Evolutionary conservation across 2,113 vertebrate genomes (phyloP).

Genomic region (Paramormyrops kingsleyae): DNA sequence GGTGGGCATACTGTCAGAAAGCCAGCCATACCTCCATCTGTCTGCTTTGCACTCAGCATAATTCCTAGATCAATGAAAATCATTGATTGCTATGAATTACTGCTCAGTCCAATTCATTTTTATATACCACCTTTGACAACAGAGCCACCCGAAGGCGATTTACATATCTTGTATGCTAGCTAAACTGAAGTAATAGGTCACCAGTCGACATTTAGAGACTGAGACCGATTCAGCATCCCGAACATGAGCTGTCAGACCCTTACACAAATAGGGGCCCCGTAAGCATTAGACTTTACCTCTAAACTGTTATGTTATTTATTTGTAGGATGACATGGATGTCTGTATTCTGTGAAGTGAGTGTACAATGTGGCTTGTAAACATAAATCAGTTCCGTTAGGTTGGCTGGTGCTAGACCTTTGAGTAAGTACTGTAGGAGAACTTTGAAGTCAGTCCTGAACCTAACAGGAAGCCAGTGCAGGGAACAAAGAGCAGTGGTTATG

Average conservation of each 20-base stretch:
- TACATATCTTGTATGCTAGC: too few relatives aligned
- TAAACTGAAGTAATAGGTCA: too few relatives aligned
- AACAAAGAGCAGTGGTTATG: neutral
- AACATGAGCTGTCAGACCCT: neutral
- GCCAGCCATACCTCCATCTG: neutral
- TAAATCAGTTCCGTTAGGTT: neutral
- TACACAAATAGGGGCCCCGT: neutral
- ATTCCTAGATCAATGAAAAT: neutral
- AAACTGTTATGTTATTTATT: neutral
- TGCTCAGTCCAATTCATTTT: neutral
- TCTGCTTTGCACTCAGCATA: neutral
- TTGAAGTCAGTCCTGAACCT: neutral
- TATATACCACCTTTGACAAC: neutral
- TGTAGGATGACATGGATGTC: neutral
- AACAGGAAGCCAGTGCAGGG: neutral
- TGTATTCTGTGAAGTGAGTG: neutral
- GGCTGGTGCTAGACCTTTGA: neutral
- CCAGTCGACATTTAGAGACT: neutral
- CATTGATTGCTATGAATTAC: neutral
- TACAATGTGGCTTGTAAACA: neutral
- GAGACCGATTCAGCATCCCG: neutral
- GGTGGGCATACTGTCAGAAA: slow-evolving; percentile 44
- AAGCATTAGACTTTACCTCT: neutral
- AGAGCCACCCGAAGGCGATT: neutral
- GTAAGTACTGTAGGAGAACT: neutral